These are phyloP conservation scores for Gerris lacustris DNA, from an alignment of 2,888 invertebrate genomes.

Conservation along the genomic window DNA sequence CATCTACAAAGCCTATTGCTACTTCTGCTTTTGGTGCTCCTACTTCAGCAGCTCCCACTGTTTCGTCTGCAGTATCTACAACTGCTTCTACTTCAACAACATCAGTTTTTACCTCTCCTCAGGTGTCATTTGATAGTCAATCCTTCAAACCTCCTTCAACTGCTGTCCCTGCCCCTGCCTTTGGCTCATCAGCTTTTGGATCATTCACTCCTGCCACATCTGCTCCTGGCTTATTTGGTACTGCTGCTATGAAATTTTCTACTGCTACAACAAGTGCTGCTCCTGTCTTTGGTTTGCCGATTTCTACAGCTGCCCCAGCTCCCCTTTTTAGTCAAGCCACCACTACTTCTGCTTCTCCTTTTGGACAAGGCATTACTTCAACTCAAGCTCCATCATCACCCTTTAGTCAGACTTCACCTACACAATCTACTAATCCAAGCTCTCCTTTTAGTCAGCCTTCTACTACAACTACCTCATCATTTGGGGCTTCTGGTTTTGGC, in stretches of 20 bases:
- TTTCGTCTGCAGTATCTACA: conserved; percentile 1
- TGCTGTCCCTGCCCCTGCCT: not conserved
- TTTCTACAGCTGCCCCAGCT: conserved; percentile 23
- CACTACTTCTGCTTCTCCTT: conserved; percentile 21
- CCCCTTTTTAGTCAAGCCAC: conserved; percentile 26
- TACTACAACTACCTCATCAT: conserved; percentile 19
- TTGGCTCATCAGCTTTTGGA: not conserved
- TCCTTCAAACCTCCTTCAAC: conserved; percentile 10
- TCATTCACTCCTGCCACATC: conserved; percentile 29
- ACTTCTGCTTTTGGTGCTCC: conserved; percentile 15
- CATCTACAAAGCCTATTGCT: conserved; percentile 14
- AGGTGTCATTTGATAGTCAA: not conserved
- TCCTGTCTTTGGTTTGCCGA: conserved; percentile 17
- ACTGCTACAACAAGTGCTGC: conserved; percentile 20
- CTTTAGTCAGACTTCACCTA: not conserved
- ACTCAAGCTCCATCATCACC: conserved; percentile 1
- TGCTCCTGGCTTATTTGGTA: conserved; percentile 21
- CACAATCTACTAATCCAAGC: not conserved
- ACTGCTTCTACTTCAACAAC: conserved; percentile 10
- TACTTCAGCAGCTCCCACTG: conserved; percentile 8
- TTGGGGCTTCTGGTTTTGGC: conserved; percentile 3
- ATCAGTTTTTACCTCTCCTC: conserved; percentile 8
- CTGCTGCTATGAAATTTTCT: not conserved
- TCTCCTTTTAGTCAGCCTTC: conserved; percentile 18
- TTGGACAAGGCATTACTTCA: conserved; percentile 18